phyloP scores from a whole-genome alignment of 2,797 vertebrate genomes.

The Lycodopsis pacificus region DNA sequence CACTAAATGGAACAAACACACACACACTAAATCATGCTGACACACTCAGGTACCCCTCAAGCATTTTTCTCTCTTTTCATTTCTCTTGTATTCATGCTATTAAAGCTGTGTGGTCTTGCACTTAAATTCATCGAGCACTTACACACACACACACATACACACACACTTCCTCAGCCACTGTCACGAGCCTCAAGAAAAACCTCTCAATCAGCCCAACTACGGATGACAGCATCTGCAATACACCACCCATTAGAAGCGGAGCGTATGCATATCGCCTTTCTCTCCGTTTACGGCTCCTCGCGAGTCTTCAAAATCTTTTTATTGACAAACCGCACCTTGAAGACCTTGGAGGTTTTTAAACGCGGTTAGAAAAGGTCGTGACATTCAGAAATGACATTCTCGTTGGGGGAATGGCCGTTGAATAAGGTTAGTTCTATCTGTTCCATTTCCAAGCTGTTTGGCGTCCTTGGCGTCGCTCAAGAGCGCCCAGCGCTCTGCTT shows the following conservation, averaged over 20 bases:
- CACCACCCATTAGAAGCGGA: conserved; percentile 41
- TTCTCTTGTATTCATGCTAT: conserved; percentile 37
- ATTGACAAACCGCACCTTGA: conserved; percentile 80
- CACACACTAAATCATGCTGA: conserved; percentile 18
- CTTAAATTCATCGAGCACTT: conserved; percentile 34
- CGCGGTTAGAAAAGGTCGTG: conserved; percentile 80
- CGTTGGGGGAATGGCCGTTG: conserved; percentile 76
- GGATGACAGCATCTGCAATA: conserved; percentile 50
- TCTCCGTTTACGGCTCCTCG: conserved; percentile 46
- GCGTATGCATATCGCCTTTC: conserved; percentile 41
- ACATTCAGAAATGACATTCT: conserved; percentile 84
- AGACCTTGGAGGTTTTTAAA: conserved; percentile 79
- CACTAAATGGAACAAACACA: conserved; percentile 40
- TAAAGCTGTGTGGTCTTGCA: conserved; percentile 26
- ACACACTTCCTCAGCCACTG: conserved; percentile 54
- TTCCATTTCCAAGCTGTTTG: conserved; percentile 65
- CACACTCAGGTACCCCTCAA: conserved; percentile 2
- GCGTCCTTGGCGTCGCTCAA: conserved; percentile 44
- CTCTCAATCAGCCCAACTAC: conserved; percentile 57
- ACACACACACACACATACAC: conserved; percentile 5
- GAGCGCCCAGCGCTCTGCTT: conserved; percentile 30
- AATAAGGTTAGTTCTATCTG: conserved; percentile 76
- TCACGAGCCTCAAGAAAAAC: conserved; percentile 58
- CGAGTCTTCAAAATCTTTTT: conserved; percentile 64
- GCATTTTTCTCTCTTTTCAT: conserved; percentile 37